A percentile compares a stretch with the other conserved stretches of the same genome.
These are phyloP conservation scores for Aricia artaxerxes DNA, from an alignment of 2,888 invertebrate species.

Conservation along the genomic window DNA sequence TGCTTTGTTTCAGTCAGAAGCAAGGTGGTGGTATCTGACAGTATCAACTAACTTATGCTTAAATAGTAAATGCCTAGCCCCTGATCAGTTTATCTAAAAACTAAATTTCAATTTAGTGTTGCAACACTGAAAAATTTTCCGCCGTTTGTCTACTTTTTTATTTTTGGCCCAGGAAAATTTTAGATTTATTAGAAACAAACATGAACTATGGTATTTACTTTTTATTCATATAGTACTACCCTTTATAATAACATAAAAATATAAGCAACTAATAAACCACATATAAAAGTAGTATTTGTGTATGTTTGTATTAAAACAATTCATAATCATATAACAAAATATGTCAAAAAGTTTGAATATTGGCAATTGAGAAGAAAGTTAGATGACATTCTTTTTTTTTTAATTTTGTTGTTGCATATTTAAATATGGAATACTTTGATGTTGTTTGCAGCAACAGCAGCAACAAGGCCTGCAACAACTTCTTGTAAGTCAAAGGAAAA, in stretches of 20 bases:
- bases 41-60: constrained; percentile 22
- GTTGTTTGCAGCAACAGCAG: constrained; percentile 90
- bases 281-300: constrained; percentile 6
- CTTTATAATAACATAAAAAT: not conserved
- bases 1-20: constrained; percentile 37
- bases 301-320: constrained; percentile 7
- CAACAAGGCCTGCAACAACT: constrained; percentile 95
- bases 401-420: constrained; percentile 10
- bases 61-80: not conserved
- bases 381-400: not conserved
- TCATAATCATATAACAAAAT: not conserved
- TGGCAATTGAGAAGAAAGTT: not conserved
- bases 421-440: constrained; percentile 47
- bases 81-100: not conserved
- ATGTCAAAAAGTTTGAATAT: not conserved
- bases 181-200: not conserved
- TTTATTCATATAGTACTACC: constrained; percentile 16
- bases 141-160: not conserved
- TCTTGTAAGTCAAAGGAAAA: constrained; percentile 87
- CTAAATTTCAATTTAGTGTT: too few species aligned
- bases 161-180: not conserved
- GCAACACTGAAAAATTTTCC: too few species aligned
- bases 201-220: not conserved
- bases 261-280: not conserved
- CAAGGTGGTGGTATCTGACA: constrained; percentile 31